Evolutionary conservation across 2,888 invertebrate species (phyloP), one percentile per base, ranked within the genome.

Genomic region (Troides helena): DNA sequence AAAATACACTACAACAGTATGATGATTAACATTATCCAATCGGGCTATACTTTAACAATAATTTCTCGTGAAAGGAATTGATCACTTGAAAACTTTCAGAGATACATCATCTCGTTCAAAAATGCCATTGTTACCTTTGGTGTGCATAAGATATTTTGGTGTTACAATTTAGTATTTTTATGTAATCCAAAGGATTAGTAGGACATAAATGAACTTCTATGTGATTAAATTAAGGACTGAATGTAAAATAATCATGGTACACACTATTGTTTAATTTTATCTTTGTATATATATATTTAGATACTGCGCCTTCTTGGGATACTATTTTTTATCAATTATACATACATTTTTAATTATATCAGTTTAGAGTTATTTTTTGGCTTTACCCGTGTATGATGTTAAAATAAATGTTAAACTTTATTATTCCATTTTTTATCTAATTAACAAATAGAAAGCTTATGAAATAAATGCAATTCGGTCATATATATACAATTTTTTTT

Each of bases 1-100:
- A 96, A 84, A 78, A 74, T 61, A 94, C 94, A n/a, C 82, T 94
- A 25, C 83, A 85, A 69, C 88, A 91, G 71, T 93, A 87, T 77
- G 93, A 93, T 78, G 87, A 92, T 73, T 91, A 89, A 80, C 59
- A 60, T 43, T 63, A 66, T 75, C 77, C 58, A 7, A 57, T 5
- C 6, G 61, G 64, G 53, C 67, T 64, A 65, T 69, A 39, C 43
- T 65, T n/a, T 56, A 39, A 53, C 60, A 17, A 60, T 59, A 21
- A 21, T 65, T 70, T 57, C 59, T 43, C n/a, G n/a, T 67, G 30
- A 46, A 67, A 30, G 70, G 61, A 67, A 70, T 67, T 70, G 63
- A 70, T 58, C 0, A 57, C 1, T 21, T 62, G 66, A 61, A 67
- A 60, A 61, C 50, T 67, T 56, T 63, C 62, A 61, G 70, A 56